Base-by-base conservation (phyloP, 2,113 vertebrate genomes). In the Plotosus lineatus region DNA sequence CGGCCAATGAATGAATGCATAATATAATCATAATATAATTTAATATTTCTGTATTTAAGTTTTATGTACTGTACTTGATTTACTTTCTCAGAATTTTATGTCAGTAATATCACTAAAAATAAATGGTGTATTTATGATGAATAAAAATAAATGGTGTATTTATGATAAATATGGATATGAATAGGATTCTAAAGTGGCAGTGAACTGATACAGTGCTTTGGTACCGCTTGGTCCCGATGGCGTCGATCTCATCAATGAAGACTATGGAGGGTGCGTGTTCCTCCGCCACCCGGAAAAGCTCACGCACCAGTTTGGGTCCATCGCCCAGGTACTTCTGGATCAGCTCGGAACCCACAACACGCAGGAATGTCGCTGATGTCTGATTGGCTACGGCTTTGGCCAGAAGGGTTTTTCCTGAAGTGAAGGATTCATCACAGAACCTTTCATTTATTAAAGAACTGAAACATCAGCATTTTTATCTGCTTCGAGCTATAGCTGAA, bases 371-470 rank as follows among this genome's bases (percentile, higher is more conserved):
- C 28, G 98, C 98, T 0, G 98, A 99, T 0, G 98, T 99, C 75
- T 99, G 98, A 91, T 99, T 99, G 85, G 98, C 98, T 66, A 99
- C 97, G 0, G 98, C 97, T 92, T 99, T 99, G 82, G 97, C 97
- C 0, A 99, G 88, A 11, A 99, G 92, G 0, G 97, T 99, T 92
- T 99, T 99, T 83, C 98, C 98, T 99, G 84, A 15, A 23, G 15
- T 48, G 40, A 9, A 1, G 7, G 6, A 33, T 60, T 14, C 1
- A 60, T 2, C 21, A 26, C 9, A 26, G 55, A 3, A 6, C 5
- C 17, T 17, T 6, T 6, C 23, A 53, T 6, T n/a, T 23, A 23
- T n/a, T n/a, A 9, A 8, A 55, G 21, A 23, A 9, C n/a, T 1
- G 51, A 8, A 19, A 55, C 15, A 17, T 53, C 19, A 14, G 19